Evolutionary conservation across 2,113 vertebrate genomes (phyloP).

Genomic region (Leucosticte australis): DNA sequence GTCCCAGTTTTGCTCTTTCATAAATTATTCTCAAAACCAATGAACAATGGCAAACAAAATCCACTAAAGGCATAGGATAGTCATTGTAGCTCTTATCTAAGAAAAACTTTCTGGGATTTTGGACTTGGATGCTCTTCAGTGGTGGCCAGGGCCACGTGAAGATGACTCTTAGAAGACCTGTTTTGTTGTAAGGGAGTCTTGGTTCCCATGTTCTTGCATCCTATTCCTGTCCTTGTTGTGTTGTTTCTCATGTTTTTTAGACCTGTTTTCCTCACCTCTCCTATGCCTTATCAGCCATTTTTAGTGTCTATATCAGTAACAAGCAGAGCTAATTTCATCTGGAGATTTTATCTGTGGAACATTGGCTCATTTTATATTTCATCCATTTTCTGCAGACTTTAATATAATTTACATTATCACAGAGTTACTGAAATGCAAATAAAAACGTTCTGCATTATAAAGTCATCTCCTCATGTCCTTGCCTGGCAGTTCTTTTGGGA

Average conservation of each 20-base stretch:
- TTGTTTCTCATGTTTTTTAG: background rate
- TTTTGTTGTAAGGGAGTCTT: background rate
- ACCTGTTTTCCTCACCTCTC: background rate
- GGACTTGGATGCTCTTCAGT: accelerated
- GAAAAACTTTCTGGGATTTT: background rate
- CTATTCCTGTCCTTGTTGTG: background rate
- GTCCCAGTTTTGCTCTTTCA: background rate
- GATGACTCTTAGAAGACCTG: background rate
- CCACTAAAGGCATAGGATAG: background rate
- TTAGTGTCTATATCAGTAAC: background rate
- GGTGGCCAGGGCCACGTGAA: accelerated
- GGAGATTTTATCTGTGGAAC: background rate
- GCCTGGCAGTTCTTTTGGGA: background rate
- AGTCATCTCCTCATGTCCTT: background rate
- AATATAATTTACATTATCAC: background rate
- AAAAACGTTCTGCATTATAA: background rate
- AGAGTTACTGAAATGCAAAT: background rate
- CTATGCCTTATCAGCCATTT: background rate
- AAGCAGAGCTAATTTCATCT: background rate
- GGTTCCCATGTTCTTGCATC: background rate
- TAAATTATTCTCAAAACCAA: background rate
- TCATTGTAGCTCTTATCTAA: background rate
- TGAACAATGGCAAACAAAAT: background rate
- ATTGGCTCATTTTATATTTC: background rate
- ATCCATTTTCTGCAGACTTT: background rate